Evolutionary conservation across 2,888 invertebrate genomes (phyloP).

Genomic region (Cephonodes hylas): DNA sequence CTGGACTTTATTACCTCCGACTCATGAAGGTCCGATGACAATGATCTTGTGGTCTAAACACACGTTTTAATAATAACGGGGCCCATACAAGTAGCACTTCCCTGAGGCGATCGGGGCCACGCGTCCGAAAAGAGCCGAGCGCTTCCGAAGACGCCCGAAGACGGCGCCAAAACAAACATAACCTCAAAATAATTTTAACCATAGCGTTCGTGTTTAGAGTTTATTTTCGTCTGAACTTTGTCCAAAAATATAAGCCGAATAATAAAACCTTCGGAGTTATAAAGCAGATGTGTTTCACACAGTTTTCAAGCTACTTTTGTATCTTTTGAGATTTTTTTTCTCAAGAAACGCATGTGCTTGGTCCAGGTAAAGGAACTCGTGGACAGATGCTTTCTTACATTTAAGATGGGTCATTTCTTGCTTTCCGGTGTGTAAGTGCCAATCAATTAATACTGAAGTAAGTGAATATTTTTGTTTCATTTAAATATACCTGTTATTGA

Average conservation of each 20-base stretch:
- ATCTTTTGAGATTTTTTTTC: slow-evolving; percentile 72
- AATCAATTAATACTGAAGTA: slow-evolving; percentile 6
- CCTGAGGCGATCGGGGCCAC: slow-evolving; percentile 47
- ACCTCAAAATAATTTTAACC: slow-evolving; percentile 22
- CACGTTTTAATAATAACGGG: slow-evolving; percentile 47
- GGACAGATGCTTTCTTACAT: slow-evolving; percentile 58
- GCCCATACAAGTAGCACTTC: slow-evolving; percentile 39
- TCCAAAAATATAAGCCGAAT: background rate
- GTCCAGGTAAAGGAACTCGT: slow-evolving; percentile 59
- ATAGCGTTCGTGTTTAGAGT: slow-evolving; percentile 12
- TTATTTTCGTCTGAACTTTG: slow-evolving; percentile 21
- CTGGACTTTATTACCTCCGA: slow-evolving; percentile 48
- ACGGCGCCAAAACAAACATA: slow-evolving; percentile 42
- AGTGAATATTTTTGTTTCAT: background rate
- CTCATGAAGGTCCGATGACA: slow-evolving; percentile 40
- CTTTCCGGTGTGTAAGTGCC: slow-evolving; percentile 34
- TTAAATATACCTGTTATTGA: background rate
- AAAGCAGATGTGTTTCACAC: slow-evolving; percentile 75
- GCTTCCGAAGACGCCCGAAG: slow-evolving; percentile 53
- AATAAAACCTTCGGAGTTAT: slow-evolving; percentile 32
- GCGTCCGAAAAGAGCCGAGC: slow-evolving; percentile 57
- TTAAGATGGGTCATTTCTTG: slow-evolving; percentile 43
- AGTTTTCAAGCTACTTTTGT: slow-evolving; percentile 69
- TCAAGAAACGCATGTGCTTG: slow-evolving; percentile 65
- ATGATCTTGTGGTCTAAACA: slow-evolving; percentile 47